Conservation (phyloP, 2,888 invertebrate species). For the Rhimphoctona megacephalus region DNA sequence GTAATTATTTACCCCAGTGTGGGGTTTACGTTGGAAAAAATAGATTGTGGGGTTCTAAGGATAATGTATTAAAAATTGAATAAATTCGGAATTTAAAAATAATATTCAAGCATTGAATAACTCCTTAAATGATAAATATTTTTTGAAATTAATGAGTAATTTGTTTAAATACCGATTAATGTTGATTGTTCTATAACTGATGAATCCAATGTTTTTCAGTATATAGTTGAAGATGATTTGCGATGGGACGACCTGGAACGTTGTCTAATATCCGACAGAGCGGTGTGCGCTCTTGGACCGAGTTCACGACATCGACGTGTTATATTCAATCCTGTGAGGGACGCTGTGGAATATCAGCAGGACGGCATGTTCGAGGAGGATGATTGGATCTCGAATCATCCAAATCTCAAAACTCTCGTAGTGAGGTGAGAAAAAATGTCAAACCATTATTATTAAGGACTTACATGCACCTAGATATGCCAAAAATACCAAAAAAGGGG, state of each 20-base stretch:
- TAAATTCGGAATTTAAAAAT: not conserved
- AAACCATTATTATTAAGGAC: not conserved
- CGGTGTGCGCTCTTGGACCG: slow-evolving; percentile 79
- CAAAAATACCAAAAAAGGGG: too few species aligned
- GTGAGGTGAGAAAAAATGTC: slow-evolving; percentile 75
- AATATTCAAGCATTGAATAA: too few species aligned
- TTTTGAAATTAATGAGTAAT: too few species aligned
- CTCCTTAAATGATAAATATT: too few species aligned
- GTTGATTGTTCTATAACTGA: not conserved
- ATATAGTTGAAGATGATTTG: slow-evolving; percentile 69
- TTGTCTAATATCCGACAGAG: slow-evolving; percentile 79
- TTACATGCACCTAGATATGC: too few species aligned
- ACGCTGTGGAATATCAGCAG: slow-evolving; percentile 25
- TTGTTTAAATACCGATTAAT: too few species aligned
- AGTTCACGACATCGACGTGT: slow-evolving; percentile 75
- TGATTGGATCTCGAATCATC: slow-evolving; percentile 79
- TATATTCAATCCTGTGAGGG: slow-evolving; percentile 73
- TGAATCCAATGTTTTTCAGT: slow-evolving; percentile 54
- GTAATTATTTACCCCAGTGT: too few species aligned
- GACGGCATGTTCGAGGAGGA: slow-evolving; percentile 76
- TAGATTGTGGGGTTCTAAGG: too few species aligned
- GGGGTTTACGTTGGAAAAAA: too few species aligned
- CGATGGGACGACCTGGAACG: slow-evolving; percentile 70
- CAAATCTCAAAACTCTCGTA: slow-evolving; percentile 81
- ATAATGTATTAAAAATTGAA: not conserved